These are phyloP conservation scores for Pogonophryne albipinna DNA, from an alignment of 2,797 vertebrate genomes.

Conservation along the genomic window DNA sequence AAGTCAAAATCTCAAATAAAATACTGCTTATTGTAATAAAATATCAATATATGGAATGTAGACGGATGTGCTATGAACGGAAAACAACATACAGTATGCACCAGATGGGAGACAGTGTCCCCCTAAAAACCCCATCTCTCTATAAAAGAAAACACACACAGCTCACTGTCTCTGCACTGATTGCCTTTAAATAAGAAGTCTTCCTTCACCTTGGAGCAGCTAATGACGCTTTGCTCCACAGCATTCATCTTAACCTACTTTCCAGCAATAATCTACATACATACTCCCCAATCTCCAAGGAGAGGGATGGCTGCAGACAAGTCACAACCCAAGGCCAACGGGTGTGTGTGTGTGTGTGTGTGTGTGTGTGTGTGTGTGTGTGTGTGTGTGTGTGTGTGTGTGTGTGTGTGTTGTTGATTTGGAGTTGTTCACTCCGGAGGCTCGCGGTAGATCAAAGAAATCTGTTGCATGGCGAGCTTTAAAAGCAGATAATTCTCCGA, in stretches of 20 bases:
- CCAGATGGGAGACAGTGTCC: constrained; percentile 31
- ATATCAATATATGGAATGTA: no score
- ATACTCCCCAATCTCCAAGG: constrained; percentile 71
- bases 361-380: no score
- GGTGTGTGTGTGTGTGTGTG: constrained; percentile 15
- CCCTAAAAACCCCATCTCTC: no score
- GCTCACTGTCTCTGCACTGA: constrained; percentile 17
- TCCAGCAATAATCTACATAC: constrained; percentile 82
- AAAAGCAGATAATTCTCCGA: constrained; percentile 46
- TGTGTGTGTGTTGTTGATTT: constrained; percentile 53
- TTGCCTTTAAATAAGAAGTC: constrained; percentile 30
- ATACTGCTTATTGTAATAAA: no score
- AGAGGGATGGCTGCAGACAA: constrained; percentile 75
- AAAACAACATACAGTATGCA: not conserved
- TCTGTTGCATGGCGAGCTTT: constrained; percentile 4
- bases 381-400: no score
- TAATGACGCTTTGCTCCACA: constrained; percentile 60
- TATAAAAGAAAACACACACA: not conserved
- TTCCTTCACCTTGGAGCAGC: constrained; percentile 45
- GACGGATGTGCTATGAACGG: no score
- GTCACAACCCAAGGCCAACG: constrained; percentile 70
- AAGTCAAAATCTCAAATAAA: no score
- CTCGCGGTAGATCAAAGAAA: constrained; percentile 52
- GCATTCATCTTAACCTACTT: constrained; percentile 85
- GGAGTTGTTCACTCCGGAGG: constrained; percentile 45